These are phyloP conservation scores for Corapipo altera DNA, from an alignment of 2,113 vertebrate genomes.

Conservation along the genomic window DNA sequence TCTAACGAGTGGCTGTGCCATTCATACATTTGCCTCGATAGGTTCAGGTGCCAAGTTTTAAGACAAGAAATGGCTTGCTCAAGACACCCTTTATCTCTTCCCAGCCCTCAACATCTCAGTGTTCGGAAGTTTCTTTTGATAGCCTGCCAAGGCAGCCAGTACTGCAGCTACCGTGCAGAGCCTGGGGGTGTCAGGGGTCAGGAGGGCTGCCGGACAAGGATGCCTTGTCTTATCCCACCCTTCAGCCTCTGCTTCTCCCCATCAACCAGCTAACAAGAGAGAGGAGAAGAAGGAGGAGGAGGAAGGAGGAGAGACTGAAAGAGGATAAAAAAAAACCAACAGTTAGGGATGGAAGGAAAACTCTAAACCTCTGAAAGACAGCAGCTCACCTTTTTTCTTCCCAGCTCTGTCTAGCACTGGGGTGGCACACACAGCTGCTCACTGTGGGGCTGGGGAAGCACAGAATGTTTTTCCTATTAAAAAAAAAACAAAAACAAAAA, in stretches of 20 bases:
- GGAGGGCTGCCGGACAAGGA: background rate
- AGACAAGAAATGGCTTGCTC: constrained; percentile 37
- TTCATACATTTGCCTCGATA: background rate
- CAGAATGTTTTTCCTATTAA: background rate
- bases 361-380: background rate
- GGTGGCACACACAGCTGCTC: background rate
- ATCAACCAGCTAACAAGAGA: background rate
- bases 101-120: background rate
- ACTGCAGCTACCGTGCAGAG: background rate
- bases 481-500: background rate
- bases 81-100: constrained; percentile 15
- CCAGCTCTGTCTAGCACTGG: background rate
- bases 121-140: constrained; percentile 41
- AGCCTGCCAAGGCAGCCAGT: background rate
- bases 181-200: background rate
- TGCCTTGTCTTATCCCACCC: constrained; percentile 25
- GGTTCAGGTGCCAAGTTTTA: constrained; percentile 37
- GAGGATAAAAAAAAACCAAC: background rate
- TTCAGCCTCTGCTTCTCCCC: background rate
- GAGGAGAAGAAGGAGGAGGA: background rate
- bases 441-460: background rate
- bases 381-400: constrained; percentile 15
- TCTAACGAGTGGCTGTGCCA: background rate
- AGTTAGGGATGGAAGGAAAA: constrained; percentile 54
- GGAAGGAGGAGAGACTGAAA: background rate